Evolutionary conservation across 2,797 vertebrate species (phyloP), one percentile per base, ranked within the genome.

Genomic region (Tokudaia tokunoshimensis): DNA sequence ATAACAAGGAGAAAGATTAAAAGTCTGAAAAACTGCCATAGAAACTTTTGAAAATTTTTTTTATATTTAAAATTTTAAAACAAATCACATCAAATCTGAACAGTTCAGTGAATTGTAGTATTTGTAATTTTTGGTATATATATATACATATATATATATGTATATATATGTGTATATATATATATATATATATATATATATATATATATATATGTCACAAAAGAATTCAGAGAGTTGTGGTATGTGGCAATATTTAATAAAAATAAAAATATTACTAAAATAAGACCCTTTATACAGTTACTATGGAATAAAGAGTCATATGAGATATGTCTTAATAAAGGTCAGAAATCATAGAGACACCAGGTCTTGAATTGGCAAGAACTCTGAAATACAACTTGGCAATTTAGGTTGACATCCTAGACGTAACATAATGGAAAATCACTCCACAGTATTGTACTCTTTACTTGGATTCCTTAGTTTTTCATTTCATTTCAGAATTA

Each of bases 21-120:
- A 61, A 61, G 59, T 61, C 59, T 24, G 22, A 61, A 70, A 41
- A 41, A 41, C 34, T 12, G 5, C 24, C 22, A 82, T 61, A 15
- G 13, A 44, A 61, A 59, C 0, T 57, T 22, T n/a, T 82, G n/a
- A 59, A 82, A 82, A 44, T 44, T 22, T 80, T 88, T 79, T 9
- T 19, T 31, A 91, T 80, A 19, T 52, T 95, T 41, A 93, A 78
- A 72, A 41, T 75, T 96, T n/a, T 84, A 3, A 15, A 67, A 24
- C 0, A 83, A 94, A 84, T 79, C 63, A 19, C 61, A 75, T 12
- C 79, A 31, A 44, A 82, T 57, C 1, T 50, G 47, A 37, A 44
- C 3, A 55, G 17, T 47, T 72, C 83, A 2, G 0, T 41, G n/a
- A 74, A 50, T 24, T 61, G 9, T 19, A 52, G 61, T 55, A 0